Base-by-base conservation (phyloP, 2,888 invertebrate species). In the Pterostichus madidus region DNA sequence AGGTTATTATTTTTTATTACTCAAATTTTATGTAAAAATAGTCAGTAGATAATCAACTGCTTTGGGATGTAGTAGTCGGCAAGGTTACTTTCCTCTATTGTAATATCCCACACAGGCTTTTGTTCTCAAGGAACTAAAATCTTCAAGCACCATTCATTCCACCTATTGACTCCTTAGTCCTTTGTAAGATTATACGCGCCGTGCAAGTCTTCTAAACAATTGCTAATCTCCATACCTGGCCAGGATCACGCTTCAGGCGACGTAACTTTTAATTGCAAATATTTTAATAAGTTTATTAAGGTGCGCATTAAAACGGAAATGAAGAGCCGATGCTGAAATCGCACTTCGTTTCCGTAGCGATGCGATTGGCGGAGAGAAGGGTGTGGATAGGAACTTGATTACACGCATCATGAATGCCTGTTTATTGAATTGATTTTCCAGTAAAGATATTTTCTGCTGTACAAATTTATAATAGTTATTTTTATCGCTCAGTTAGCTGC, bases 241-340 rank as follows among this genome's bases (percentile, higher is more conserved):
- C 13, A 13, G 11, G 13, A 52, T 5, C n/a, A 2, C n/a, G 52
- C 52, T 10, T n/a, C 5, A 52, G 52, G 52, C 52, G n/a, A 8
- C 10, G 0, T 1, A 68, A 68, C 68, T 68, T 68, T 68, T 35
- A 68, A 68, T 68, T 68, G 44, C 68, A 68, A 68, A 68, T 39
- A 68, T 68, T 68, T 68, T 68, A 68, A 68, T 68, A 68, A 68
- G 39, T 68, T 68, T 68, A 68, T 68, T 68, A 68, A 68, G 11
- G 4, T 8, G 13, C n/a, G 52, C 52, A 5, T 52, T n/a, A 52
- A 52, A 68, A 68, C 68, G 39, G 68, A 68, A 68, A 68, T 68
- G 68, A 52, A 10, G 13, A 39, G 6, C 39, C 5, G 39, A 39
- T 7, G 39, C 39, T 39, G 39, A 13, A 52, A 1, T 52, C 10